Evolutionary conservation across 1,140 invertebrate species (phyloP), one percentile per base, ranked within the genome.

Genomic region (Ceratoteleas bidentatus): DNA sequence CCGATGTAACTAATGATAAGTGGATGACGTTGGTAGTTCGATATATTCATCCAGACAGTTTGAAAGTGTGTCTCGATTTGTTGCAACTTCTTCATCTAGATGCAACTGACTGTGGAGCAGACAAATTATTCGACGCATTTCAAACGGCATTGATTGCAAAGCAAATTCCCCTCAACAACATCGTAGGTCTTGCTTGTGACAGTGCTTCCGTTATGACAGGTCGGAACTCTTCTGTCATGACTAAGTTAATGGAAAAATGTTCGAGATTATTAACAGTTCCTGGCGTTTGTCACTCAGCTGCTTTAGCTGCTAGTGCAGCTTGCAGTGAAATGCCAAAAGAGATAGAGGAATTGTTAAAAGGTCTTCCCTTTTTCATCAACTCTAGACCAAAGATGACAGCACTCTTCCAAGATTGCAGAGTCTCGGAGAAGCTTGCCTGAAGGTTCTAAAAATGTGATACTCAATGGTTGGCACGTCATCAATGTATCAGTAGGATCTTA

Each of bases 11-110:
- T 0, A 53, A 53, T 11, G 50, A 53, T n/a, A 53, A 53, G 10
- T 53, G 50, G 50, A 53, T 53, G 50, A 3, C 24, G 32, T 0
- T 53, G 1, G 6, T 53, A 0, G 16, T 53, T 33, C 16, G 24
- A n/a, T n/a, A n/a, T n/a, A n/a, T n/a, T n/a, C n/a, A 38, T 9
- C 36, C 36, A 38, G 5, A 6, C 9, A 6, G 5, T 38, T 38
- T 38, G 5, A 38, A 38, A 38, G 5, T 38, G 9, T 9, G 36
- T 38, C 5, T 38, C 36, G 45, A 66, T 38, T 54, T 76, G 13
- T 54, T 76, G 15, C 45, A 68, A 56, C 11, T 65, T 13, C 62
- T 64, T 65, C n/a, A 78, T 50, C n/a, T 78, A 6, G 58, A 69
- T 58, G 49, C 74, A 32, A 10, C 45, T n/a, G 60, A 72, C 16